phyloP scores from a whole-genome alignment of 2,888 invertebrate species.

The Andrena bucephala region DNA sequence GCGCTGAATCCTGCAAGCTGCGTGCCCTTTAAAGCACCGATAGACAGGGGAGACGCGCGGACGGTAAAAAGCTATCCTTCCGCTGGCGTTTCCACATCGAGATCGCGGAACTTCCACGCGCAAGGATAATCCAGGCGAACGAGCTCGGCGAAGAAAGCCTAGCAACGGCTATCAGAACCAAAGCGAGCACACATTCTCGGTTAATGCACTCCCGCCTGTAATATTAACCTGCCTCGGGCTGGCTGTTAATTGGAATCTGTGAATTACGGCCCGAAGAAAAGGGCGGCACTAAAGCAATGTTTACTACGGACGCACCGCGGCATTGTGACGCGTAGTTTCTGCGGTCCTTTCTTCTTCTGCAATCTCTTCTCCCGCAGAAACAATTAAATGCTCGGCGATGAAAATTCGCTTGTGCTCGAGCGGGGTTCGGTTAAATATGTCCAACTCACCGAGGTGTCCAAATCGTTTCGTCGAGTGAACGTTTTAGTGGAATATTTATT shows the following conservation, averaged over 20 bases:
- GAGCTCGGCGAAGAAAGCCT: constrained; percentile 9
- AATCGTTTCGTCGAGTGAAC: not conserved
- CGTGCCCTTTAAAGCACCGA: constrained; percentile 36
- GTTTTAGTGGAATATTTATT: not conserved
- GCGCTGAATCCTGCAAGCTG: constrained; percentile 4
- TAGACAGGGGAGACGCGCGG: constrained; percentile 27
- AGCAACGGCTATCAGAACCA: constrained; percentile 13
- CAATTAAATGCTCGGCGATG: constrained; percentile 7
- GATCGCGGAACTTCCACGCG: constrained; percentile 30
- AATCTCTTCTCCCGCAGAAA: not conserved
- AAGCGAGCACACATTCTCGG: constrained; percentile 13
- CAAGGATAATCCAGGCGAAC: constrained; percentile 35
- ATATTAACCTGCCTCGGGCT: constrained; percentile 11
- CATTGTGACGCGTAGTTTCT: not conserved
- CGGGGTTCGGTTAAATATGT: not conserved
- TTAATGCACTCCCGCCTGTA: constrained; percentile 21
- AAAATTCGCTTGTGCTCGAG: not conserved
- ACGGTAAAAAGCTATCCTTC: constrained; percentile 42
- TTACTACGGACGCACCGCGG: not conserved
- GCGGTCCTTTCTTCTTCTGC: no score
- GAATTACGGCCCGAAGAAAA: constrained; percentile 32
- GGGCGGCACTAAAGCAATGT: not conserved
- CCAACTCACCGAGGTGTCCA: not conserved
- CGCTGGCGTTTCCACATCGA: constrained; percentile 6
- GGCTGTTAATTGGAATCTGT: constrained; percentile 46